Evolutionary conservation across 2,113 vertebrate species (phyloP).

Genomic region (Campylomormyrus numenius): DNA sequence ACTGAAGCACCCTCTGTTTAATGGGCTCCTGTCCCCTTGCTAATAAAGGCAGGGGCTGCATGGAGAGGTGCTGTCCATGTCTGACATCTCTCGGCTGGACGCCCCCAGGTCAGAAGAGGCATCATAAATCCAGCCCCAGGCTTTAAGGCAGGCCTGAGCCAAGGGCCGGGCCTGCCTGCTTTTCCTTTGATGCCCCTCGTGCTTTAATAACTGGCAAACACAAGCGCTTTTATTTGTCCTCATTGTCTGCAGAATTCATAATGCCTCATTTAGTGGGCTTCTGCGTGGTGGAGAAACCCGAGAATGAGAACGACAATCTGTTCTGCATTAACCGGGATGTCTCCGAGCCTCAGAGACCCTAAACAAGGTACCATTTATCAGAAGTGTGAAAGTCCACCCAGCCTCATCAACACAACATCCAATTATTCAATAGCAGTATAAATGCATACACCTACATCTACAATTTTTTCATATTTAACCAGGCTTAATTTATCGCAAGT

Average conservation of each 20-base stretch:
- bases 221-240: conserved; percentile 77
- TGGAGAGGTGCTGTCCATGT: conserved; percentile 67
- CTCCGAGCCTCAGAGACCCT: conserved; percentile 75
- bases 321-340: conserved; percentile 73
- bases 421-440: background rate
- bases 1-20: conserved; percentile 38
- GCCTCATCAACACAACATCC: background rate
- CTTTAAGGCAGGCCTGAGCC: conserved; percentile 64
- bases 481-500: background rate
- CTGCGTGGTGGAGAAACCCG: conserved; percentile 64
- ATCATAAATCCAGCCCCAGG: conserved; percentile 74
- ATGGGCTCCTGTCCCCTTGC: conserved; percentile 46
- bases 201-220: conserved; percentile 71
- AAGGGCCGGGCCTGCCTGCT: conserved; percentile 57
- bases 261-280: conserved; percentile 60
- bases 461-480: background rate
- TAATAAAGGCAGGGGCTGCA: conserved; percentile 71
- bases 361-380: conserved; percentile 71
- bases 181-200: conserved; percentile 75
- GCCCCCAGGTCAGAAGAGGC: conserved; percentile 66
- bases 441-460: background rate
- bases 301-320: conserved; percentile 65
- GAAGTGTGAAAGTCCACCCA: conserved; percentile 34
- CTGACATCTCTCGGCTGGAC: conserved; percentile 74
- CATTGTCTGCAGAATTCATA: conserved; percentile 71